Conservation (phyloP, 2,888 invertebrate genomes). For the Apodemia hepburni region DNA sequence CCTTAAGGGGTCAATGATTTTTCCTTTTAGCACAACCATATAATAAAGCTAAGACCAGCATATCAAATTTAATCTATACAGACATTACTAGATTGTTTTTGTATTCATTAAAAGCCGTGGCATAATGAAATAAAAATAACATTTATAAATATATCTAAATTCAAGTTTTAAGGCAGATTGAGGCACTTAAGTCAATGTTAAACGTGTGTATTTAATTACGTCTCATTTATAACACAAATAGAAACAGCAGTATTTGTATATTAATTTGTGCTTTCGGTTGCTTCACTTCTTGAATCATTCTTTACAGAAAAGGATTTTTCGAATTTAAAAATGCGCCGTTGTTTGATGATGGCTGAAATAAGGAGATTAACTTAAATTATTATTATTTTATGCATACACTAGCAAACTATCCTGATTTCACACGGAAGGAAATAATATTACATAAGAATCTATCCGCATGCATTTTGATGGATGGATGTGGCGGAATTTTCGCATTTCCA, state of each 20-base stretch:
- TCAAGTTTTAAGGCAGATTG: slow-evolving; percentile 58
- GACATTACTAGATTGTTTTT: slow-evolving; percentile 25
- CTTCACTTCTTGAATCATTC: slow-evolving; percentile 38
- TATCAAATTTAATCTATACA: slow-evolving; percentile 32
- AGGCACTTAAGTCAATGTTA: slow-evolving; percentile 57
- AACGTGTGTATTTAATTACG: slow-evolving; percentile 33
- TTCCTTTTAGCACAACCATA: slow-evolving; percentile 22
- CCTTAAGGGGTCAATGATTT: not conserved
- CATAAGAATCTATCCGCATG: too few species aligned
- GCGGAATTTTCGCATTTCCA: too few species aligned
- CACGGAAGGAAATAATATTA: too few species aligned
- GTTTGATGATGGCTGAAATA: slow-evolving; percentile 57
- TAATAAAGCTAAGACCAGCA: slow-evolving; percentile 67
- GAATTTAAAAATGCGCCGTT: slow-evolving; percentile 63
- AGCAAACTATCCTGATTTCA: too few species aligned
- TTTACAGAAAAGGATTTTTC: slow-evolving; percentile 72
- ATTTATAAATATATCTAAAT: slow-evolving; percentile 35
- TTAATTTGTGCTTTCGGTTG: slow-evolving; percentile 69
- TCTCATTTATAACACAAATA: slow-evolving; percentile 33
- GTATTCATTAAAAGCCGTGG: slow-evolving; percentile 35
- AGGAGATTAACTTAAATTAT: slow-evolving; percentile 19
- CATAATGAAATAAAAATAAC: slow-evolving; percentile 34
- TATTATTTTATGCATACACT: too few species aligned
- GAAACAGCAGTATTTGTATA: slow-evolving; percentile 62
- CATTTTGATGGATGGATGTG: too few species aligned